Percentiles rank a stretch among this genome's conserved stretches.
phyloP scores from a whole-genome alignment of 2,888 invertebrate species.

The Bruchidius siliquastri region DNA sequence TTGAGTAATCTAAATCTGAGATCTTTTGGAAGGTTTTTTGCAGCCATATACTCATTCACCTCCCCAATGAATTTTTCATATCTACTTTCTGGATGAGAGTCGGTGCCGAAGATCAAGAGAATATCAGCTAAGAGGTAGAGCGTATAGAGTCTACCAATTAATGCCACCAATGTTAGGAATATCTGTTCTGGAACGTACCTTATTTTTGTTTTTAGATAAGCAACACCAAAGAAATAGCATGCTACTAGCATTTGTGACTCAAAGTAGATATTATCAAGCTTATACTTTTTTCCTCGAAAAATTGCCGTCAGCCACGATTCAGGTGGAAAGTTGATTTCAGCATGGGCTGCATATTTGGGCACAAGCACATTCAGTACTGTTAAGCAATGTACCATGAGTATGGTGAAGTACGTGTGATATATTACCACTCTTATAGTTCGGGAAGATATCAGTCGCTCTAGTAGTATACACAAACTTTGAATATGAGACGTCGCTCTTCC shows the following conservation, averaged over 20 bases:
- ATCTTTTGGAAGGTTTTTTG: conserved; percentile 49
- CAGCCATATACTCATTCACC: conserved; percentile 51
- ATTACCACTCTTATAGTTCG: neutral
- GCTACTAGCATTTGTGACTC: conserved; percentile 24
- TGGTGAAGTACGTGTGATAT: neutral
- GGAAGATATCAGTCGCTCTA: neutral
- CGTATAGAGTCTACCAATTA: conserved; percentile 30
- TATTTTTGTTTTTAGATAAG: conserved; percentile 21
- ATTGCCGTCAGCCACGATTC: conserved; percentile 15
- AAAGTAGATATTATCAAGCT: conserved; percentile 3
- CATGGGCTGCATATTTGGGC: neutral
- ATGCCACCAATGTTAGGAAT: conserved; percentile 22
- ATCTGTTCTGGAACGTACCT: conserved; percentile 21
- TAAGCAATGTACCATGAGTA: neutral
- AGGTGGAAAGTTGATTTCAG: neutral
- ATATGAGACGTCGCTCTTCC: neutral
- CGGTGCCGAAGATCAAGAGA: conserved; percentile 30
- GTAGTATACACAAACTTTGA: neutral
- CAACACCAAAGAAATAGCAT: conserved; percentile 33
- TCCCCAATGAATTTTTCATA: conserved; percentile 50
- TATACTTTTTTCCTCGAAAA: neutral
- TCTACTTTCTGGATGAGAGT: conserved; percentile 40
- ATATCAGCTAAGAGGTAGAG: conserved; percentile 27
- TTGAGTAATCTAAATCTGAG: conserved; percentile 47
- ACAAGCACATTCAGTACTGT: neutral